These are phyloP conservation scores for Rhipidura dahli DNA, from an alignment of 2,113 vertebrate species.

Conservation along the genomic window DNA sequence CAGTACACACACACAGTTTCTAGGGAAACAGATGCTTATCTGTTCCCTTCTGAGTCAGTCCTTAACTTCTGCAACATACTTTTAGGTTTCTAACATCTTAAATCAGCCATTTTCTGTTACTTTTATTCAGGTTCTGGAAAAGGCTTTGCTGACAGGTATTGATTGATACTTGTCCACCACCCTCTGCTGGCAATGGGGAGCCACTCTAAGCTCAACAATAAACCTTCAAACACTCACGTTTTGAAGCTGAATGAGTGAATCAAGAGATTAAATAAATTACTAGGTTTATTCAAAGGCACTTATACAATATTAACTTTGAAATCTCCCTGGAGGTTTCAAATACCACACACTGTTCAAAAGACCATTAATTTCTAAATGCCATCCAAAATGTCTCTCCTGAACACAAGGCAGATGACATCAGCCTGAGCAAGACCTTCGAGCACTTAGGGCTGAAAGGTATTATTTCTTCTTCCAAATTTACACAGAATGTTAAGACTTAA, in stretches of 20 bases:
- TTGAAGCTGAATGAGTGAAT: not conserved
- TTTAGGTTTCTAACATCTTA: not conserved
- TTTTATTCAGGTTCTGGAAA: not conserved
- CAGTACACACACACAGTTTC: not conserved
- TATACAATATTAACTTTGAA: conserved; percentile 24
- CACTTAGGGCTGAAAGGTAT: not conserved
- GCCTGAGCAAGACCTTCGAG: not conserved
- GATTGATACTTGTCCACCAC: not conserved
- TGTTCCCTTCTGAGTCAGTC: not conserved
- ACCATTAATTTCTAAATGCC: conserved; percentile 5
- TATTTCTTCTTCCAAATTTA: not conserved
- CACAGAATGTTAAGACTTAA: not conserved
- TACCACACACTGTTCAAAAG: not conserved
- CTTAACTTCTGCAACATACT: not conserved
- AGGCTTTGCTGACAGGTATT: not conserved
- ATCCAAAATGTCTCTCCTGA: not conserved
- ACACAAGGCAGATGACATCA: not conserved
- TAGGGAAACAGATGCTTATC: conserved; percentile 1
- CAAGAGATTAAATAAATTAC: not conserved
- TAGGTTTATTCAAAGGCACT: not conserved
- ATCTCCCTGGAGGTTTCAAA: not conserved
- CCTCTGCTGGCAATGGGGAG: not conserved
- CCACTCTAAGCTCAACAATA: not conserved
- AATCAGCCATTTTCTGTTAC: not conserved
- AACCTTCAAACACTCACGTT: not conserved